Percentiles rank a stretch among this genome's conserved stretches.
Evolutionary conservation across 2,888 invertebrate species (phyloP).

Genomic region (Sclerodermus sp.): DNA sequence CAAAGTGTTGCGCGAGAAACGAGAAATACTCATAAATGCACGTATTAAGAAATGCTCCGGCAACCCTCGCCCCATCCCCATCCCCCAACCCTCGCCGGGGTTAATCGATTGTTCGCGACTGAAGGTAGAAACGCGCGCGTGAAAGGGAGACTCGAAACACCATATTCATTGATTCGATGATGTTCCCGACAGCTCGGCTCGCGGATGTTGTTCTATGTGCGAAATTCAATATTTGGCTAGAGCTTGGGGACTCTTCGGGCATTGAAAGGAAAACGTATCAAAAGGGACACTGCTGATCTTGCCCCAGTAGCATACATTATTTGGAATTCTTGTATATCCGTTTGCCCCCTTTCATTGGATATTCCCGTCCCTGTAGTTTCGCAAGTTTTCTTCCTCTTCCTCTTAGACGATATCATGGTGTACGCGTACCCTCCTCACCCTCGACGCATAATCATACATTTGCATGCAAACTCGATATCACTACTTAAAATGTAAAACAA

Average conservation of each 20-base stretch:
- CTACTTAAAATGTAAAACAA: slow-evolving; percentile 60
- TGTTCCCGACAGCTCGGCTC: too few species aligned
- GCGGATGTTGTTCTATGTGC: too few species aligned
- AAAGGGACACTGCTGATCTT: slow-evolving; percentile 16
- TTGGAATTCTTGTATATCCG: slow-evolving; percentile 20
- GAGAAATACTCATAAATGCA: slow-evolving; percentile 21
- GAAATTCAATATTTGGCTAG: slow-evolving; percentile 23
- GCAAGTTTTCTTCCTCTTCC: slow-evolving; percentile 9
- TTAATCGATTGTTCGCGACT: too few species aligned
- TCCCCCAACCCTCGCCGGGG: too few species aligned
- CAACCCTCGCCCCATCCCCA: too few species aligned
- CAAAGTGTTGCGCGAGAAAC: too few species aligned
- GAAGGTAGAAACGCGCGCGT: too few species aligned
- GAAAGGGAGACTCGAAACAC: too few species aligned
- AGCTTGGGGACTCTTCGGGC: neutral
- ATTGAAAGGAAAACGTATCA: slow-evolving; percentile 19
- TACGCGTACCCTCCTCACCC: slow-evolving; percentile 23
- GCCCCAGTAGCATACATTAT: slow-evolving; percentile 45
- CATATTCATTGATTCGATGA: too few species aligned
- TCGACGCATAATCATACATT: slow-evolving; percentile 61
- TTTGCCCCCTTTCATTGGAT: slow-evolving; percentile 6
- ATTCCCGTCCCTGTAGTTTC: slow-evolving; percentile 8
- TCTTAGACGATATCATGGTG: slow-evolving; percentile 10
- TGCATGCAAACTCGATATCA: slow-evolving; percentile 63
- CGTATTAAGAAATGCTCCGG: too few species aligned